phyloP scores from a whole-genome alignment of 2,113 vertebrate species.

The Zingel zingel region DNA sequence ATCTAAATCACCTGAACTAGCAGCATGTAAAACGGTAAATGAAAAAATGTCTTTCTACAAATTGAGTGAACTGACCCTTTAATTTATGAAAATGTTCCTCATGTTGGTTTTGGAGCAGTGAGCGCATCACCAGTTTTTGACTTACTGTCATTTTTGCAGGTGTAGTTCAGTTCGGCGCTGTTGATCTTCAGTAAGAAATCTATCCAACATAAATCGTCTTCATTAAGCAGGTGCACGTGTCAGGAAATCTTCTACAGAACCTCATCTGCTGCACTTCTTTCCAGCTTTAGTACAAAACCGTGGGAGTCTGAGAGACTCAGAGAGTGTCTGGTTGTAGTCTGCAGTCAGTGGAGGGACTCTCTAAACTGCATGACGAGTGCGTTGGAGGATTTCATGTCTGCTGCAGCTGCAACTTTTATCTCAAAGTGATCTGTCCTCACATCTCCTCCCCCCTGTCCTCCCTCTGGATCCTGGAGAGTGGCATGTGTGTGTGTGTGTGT shows the following conservation, averaged over 20 bases:
- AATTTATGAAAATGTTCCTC: background rate
- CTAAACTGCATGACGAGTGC: background rate
- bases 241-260: background rate
- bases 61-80: background rate
- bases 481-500: background rate
- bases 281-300: background rate
- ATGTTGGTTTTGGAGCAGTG: background rate
- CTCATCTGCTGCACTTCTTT: background rate
- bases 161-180: conserved; percentile 5
- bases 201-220: background rate
- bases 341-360: background rate
- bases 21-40: background rate
- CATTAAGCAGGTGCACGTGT: conserved; percentile 40
- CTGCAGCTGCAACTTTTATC: conserved; percentile 59
- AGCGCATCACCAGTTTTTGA: background rate
- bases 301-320: rapidly evolving
- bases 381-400: conserved; percentile 28
- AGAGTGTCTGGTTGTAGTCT: too few relatives aligned
- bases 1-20: background rate
- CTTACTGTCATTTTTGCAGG: conserved; percentile 72
- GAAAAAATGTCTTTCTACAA: background rate
- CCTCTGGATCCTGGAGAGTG: conserved; percentile 14
- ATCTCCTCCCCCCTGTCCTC: conserved; percentile 31
- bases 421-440: conserved; percentile 52
- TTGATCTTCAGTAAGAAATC: conserved; percentile 11